Conservation (phyloP, 2,113 vertebrate genomes). For the Tupaia tana region DNA sequence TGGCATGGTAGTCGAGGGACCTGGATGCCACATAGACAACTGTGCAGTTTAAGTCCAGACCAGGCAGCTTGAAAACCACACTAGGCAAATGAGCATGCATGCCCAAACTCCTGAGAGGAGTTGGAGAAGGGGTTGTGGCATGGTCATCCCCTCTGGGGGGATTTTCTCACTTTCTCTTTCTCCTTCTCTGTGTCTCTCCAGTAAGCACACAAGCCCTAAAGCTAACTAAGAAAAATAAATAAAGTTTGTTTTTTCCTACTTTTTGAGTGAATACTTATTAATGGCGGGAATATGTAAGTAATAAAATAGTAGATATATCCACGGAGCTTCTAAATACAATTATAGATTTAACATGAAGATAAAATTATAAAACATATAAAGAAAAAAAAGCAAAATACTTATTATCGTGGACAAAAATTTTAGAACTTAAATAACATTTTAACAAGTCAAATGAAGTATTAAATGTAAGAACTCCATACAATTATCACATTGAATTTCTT, state of each 20-base stretch:
- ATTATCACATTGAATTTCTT: background rate
- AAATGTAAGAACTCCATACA: background rate
- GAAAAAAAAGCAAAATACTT: background rate
- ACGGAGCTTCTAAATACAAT: background rate
- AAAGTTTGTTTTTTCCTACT: background rate
- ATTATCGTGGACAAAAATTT: background rate
- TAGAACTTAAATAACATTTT: background rate
- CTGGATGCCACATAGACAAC: too few relatives aligned
- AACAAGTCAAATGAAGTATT: background rate
- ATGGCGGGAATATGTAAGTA: background rate
- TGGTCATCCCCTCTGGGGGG: too few relatives aligned
- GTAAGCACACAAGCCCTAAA: too few relatives aligned
- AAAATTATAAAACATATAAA: background rate
- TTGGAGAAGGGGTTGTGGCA: too few relatives aligned
- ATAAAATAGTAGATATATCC: background rate
- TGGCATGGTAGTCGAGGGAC: too few relatives aligned
- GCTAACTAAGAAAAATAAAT: too few relatives aligned
- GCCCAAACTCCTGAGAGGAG: too few relatives aligned
- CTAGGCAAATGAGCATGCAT: too few relatives aligned
- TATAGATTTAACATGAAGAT: background rate
- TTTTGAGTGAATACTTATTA: background rate
- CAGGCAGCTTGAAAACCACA: too few relatives aligned
- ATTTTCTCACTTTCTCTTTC: too few relatives aligned
- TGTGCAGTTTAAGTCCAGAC: too few relatives aligned
- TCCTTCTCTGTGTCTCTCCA: too few relatives aligned